Conservation (phyloP, 2,888 invertebrate genomes). For the Drosophila subquinaria region DNA sequence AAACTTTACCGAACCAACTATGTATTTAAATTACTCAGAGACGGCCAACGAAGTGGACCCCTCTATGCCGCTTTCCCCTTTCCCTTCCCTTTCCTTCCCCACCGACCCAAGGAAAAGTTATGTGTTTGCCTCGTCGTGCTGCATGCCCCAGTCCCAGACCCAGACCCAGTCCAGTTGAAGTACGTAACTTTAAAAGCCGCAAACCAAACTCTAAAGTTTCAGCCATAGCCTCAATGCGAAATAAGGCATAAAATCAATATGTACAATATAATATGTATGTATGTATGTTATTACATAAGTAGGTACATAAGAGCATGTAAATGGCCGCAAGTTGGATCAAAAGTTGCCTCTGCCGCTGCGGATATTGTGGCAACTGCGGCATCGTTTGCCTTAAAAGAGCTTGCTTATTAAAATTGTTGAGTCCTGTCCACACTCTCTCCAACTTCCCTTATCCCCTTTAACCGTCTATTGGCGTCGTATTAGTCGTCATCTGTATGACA, state of each 20-base stretch:
- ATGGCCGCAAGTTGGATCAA: conserved; percentile 47
- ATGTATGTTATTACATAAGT: conserved; percentile 22
- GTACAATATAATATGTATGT: conserved; percentile 25
- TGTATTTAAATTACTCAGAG: conserved; percentile 75
- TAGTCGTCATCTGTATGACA: conserved; percentile 82
- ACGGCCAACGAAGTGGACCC: conserved; percentile 15
- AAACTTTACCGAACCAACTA: conserved; percentile 69
- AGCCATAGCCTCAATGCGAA: conserved; percentile 36
- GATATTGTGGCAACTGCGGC: conserved; percentile 72
- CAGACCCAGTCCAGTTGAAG: conserved; percentile 28
- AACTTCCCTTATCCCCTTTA: too few species aligned
- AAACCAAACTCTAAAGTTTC: conserved; percentile 66
- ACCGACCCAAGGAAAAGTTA: conserved; percentile 9
- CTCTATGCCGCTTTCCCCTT: too few species aligned
- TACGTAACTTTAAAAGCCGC: conserved; percentile 68
- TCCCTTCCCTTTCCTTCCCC: too few species aligned
- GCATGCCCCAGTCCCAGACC: conserved; percentile 15
- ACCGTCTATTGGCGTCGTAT: conserved; percentile 66
- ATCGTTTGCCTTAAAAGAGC: conserved; percentile 70
- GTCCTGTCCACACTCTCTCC: conserved; percentile 32
- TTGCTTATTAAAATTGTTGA: conserved; percentile 77
- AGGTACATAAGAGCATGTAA: conserved; percentile 21
- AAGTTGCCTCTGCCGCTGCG: conserved; percentile 54
- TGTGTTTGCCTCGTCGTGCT: conserved; percentile 8
- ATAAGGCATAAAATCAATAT: conserved; percentile 66